Percentiles rank a stretch among this genome's conserved stretches.
These are phyloP conservation scores for Rhabdornis inornatus DNA, from an alignment of 2,113 vertebrate species.

Conservation along the genomic window DNA sequence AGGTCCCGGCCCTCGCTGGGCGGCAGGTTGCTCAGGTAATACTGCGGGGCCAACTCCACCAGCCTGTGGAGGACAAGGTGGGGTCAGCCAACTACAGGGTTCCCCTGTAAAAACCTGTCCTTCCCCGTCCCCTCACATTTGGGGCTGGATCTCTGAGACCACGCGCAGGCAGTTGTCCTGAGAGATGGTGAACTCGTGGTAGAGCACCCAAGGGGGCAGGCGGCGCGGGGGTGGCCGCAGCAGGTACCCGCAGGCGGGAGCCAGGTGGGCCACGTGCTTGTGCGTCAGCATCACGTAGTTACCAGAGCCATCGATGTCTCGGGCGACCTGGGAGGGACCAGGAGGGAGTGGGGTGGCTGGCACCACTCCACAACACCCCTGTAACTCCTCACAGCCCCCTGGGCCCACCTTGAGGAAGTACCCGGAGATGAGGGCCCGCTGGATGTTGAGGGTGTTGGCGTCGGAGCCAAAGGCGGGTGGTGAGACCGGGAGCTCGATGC, in stretches of 20 bases:
- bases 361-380: neutral
- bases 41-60: constrained; percentile 88
- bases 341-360: neutral
- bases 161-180: constrained; percentile 86
- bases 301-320: constrained; percentile 82
- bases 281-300: constrained; percentile 87
- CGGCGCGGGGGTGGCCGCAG: constrained; percentile 59
- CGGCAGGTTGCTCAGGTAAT: constrained; percentile 92
- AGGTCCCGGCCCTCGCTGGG: constrained; percentile 88
- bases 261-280: constrained; percentile 85
- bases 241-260: constrained; percentile 77
- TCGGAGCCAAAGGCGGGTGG: constrained; percentile 87
- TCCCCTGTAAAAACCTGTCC: rapidly evolving
- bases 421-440: constrained; percentile 90
- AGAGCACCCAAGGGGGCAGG: constrained; percentile 84
- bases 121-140: constrained; percentile 77
- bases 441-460: constrained; percentile 86
- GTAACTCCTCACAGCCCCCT: rapidly evolving
- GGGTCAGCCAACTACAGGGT: rapidly evolving
- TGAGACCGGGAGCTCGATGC: constrained; percentile 90
- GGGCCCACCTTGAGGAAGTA: constrained; percentile 90
- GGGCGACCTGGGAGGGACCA: constrained; percentile 67
- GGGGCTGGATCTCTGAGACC: constrained; percentile 86
- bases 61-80: constrained; percentile 69
- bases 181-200: constrained; percentile 85